Percentiles rank a stretch among this genome's conserved stretches.
Conservation (phyloP, 2,113 vertebrate genomes). For the Poicephalus meyeri region DNA sequence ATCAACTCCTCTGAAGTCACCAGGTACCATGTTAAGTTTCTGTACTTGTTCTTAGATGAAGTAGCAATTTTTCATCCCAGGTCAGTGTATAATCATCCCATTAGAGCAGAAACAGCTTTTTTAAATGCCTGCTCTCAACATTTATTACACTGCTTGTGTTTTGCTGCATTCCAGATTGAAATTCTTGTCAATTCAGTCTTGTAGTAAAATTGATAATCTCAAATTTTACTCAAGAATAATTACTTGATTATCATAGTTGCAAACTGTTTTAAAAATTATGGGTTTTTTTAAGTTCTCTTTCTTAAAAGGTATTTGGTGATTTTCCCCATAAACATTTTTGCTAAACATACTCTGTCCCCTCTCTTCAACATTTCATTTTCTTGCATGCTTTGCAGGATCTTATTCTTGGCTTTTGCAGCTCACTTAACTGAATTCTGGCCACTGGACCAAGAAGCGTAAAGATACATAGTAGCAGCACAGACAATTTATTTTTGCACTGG, state of each 20-base stretch:
- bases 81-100: background rate
- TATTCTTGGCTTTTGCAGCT: background rate
- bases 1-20: background rate
- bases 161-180: background rate
- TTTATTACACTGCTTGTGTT: background rate
- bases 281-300: background rate
- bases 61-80: background rate
- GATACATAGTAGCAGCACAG: background rate
- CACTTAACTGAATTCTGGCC: background rate
- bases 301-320: background rate
- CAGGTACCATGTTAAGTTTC: background rate
- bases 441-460: background rate
- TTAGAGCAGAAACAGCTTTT: background rate
- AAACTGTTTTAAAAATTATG: background rate
- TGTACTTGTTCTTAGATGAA: background rate
- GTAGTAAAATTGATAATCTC: background rate
- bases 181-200: background rate
- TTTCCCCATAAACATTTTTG: background rate
- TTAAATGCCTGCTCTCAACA: background rate
- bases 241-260: background rate
- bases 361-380: background rate
- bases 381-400: background rate
- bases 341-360: background rate
- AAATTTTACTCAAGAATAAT: background rate
- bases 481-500: background rate